Conservation (phyloP, 2,888 invertebrate genomes). For the Philereme vetulata region DNA sequence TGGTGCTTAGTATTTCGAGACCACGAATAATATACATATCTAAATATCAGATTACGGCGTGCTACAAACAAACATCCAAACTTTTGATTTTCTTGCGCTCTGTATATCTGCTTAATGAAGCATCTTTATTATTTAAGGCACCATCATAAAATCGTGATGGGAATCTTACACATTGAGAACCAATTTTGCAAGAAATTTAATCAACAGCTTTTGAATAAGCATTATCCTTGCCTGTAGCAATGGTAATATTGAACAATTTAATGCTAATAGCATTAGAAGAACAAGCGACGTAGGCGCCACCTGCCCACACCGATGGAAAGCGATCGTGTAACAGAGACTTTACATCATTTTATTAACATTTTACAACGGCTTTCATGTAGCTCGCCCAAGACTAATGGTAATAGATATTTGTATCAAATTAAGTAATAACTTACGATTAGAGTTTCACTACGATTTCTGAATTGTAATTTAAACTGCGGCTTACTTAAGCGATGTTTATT, state of each 20-base stretch:
- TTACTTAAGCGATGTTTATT: constrained; percentile 10
- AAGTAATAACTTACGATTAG: constrained; percentile 36
- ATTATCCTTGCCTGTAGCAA: constrained; percentile 12
- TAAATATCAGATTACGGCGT: too few species aligned
- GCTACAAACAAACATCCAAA: too few species aligned
- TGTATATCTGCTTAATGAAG: too few species aligned
- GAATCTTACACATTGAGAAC: too few species aligned
- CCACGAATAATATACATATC: too few species aligned
- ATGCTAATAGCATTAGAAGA: constrained; percentile 32
- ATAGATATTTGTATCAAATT: constrained; percentile 40
- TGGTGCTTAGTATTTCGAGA: too few species aligned
- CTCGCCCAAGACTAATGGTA: constrained; percentile 46
- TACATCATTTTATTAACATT: constrained; percentile 58
- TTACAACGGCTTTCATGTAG: constrained; percentile 54
- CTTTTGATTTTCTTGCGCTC: too few species aligned
- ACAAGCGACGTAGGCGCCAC: constrained; percentile 56
- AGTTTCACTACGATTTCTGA: constrained; percentile 29
- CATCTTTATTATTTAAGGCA: too few species aligned
- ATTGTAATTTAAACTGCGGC: constrained; percentile 12
- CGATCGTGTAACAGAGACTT: constrained; percentile 48
- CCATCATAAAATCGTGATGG: too few species aligned
- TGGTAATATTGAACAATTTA: constrained; percentile 24
- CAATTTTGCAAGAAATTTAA: neutral
- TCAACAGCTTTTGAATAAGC: constrained; percentile 5
- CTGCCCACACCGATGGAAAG: constrained; percentile 56